These are phyloP conservation scores for Zaprionus lachaisei DNA, from an alignment of 1,140 invertebrate species.

Conservation along the genomic window DNA sequence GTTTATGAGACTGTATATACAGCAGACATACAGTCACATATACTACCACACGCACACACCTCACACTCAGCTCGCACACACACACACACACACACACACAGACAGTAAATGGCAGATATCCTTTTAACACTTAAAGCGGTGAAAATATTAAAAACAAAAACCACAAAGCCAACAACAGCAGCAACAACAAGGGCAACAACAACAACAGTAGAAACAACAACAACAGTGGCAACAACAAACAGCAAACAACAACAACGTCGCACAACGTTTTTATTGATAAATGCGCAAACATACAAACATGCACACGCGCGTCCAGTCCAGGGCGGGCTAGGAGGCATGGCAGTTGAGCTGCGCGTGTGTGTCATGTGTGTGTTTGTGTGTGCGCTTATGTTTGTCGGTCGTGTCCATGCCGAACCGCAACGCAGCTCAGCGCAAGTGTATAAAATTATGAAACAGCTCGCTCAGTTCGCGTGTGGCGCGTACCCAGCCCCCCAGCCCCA, in stretches of 20 bases:
- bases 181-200: conserved; percentile 36
- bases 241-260: conserved; percentile 43
- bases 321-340: neutral
- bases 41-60: conserved; percentile 6
- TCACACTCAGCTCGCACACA: conserved; percentile 10
- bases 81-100: conserved; percentile 33
- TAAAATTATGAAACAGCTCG: conserved; percentile 80
- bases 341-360: conserved; percentile 19
- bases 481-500: neutral
- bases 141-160: conserved; percentile 83
- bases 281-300: conserved; percentile 64
- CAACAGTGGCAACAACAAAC: conserved; percentile 55
- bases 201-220: conserved; percentile 46
- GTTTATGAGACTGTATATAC: neutral
- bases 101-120: conserved; percentile 79
- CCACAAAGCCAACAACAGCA: conserved; percentile 70
- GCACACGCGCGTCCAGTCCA: conserved; percentile 20
- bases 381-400: conserved; percentile 46
- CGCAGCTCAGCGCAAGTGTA: conserved; percentile 76
- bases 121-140: conserved; percentile 83
- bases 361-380: conserved; percentile 12
- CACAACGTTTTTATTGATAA: conserved; percentile 78
- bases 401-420: conserved; percentile 72
- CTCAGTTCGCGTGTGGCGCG: conserved; percentile 49
- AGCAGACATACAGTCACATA: conserved; percentile 21